phyloP scores from a whole-genome alignment of 2,113 vertebrate species.

The Cephalopterus ornatus region DNA sequence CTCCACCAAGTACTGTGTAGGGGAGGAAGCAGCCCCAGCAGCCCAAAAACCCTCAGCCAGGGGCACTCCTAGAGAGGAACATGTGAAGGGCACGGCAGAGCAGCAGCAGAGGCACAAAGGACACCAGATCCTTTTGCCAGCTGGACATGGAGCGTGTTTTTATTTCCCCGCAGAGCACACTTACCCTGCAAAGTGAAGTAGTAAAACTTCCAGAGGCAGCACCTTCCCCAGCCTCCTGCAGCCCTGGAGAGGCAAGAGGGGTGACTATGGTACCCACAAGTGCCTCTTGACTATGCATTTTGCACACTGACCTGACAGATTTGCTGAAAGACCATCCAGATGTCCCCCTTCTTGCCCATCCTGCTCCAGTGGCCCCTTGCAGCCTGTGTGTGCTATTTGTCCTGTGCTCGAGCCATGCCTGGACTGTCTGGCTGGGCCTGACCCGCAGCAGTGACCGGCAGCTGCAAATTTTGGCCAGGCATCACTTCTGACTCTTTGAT shows the following conservation, averaged over 20 bases:
- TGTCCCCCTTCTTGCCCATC: background rate
- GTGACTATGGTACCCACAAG: background rate
- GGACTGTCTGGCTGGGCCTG: rapidly evolving
- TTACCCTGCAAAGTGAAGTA: background rate
- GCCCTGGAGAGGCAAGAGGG: background rate
- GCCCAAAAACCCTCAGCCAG: background rate
- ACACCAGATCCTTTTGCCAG: background rate
- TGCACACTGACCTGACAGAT: background rate
- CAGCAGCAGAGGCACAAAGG: background rate
- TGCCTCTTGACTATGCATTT: rapidly evolving
- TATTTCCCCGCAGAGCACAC: background rate
- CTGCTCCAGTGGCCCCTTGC: background rate
- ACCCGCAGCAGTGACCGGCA: rapidly evolving
- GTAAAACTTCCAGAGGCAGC: background rate
- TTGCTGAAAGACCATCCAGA: background rate
- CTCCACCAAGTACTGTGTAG: background rate
- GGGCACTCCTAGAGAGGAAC: background rate
- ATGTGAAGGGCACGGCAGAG: background rate
- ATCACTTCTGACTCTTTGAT: background rate
- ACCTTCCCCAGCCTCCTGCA: background rate
- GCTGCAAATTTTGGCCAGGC: background rate
- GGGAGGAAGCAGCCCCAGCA: background rate
- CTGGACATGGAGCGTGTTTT: background rate
- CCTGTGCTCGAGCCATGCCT: rapidly evolving
- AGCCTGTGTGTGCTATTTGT: background rate